Conservation (phyloP, 2,888 invertebrate genomes). For the Archips xylosteana region DNA sequence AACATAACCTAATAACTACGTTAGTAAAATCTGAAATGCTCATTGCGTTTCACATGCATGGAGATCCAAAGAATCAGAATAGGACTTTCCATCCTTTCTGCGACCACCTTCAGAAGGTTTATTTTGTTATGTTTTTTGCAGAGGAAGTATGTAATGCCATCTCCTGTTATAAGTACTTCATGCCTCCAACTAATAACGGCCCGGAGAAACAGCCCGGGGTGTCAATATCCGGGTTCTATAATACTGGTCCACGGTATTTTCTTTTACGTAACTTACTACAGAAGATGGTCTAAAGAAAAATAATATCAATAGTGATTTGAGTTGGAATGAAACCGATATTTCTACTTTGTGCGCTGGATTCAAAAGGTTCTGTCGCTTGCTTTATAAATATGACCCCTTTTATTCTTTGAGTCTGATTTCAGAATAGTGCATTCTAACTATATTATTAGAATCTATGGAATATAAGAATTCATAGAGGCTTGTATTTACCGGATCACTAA, state of each 20-base stretch:
- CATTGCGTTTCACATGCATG: too few species aligned
- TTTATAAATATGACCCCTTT: not conserved
- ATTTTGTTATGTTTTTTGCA: too few species aligned
- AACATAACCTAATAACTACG: too few species aligned
- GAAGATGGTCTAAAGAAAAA: constrained; percentile 24
- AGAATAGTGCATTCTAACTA: not conserved
- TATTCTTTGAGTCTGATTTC: not conserved
- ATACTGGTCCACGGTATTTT: constrained; percentile 23
- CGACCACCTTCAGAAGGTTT: too few species aligned
- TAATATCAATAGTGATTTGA: constrained; percentile 20
- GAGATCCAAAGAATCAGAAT: too few species aligned
- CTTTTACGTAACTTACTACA: constrained; percentile 20
- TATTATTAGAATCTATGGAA: too few species aligned
- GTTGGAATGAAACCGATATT: constrained; percentile 20
- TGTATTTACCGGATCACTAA: too few species aligned
- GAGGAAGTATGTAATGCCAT: too few species aligned
- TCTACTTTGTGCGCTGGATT: not conserved
- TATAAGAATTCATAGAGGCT: too few species aligned
- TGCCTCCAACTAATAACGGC: constrained; percentile 31
- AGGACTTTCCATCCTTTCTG: too few species aligned
- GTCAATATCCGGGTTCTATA: constrained; percentile 32
- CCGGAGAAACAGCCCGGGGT: constrained; percentile 26
- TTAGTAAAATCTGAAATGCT: too few species aligned
- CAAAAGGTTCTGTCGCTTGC: constrained; percentile 1
- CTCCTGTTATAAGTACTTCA: too few species aligned